Evolutionary conservation across 1,140 invertebrate species (phyloP).

Genomic region (Alviniconcha marisindica): DNA sequence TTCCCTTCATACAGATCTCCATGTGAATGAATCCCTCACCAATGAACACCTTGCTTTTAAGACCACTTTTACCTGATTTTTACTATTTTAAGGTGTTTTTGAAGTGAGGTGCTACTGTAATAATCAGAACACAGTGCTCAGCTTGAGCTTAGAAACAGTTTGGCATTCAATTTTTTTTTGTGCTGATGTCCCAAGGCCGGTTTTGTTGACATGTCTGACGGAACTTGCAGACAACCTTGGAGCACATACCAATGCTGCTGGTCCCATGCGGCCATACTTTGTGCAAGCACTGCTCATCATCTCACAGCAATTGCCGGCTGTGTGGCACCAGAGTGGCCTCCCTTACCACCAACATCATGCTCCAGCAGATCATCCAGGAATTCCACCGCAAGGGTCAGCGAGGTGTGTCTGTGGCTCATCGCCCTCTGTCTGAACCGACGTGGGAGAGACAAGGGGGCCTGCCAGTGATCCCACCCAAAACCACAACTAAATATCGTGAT

Average conservation of each 20-base stretch:
- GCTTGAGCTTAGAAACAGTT: too few relatives aligned
- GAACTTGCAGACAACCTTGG: not conserved
- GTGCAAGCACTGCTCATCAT: slow-evolving; percentile 55
- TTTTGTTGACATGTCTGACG: too few relatives aligned
- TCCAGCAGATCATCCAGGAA: slow-evolving; percentile 65
- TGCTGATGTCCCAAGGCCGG: too few relatives aligned
- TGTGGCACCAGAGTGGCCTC: slow-evolving; percentile 53
- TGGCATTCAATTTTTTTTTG: too few relatives aligned
- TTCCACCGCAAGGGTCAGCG: slow-evolving; percentile 45
- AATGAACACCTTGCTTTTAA: too few relatives aligned
- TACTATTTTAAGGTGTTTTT: too few relatives aligned
- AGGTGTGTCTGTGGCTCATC: not conserved
- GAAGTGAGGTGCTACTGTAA: too few relatives aligned
- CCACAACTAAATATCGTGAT: slow-evolving; percentile 84
- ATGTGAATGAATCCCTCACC: too few relatives aligned
- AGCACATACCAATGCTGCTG: slow-evolving; percentile 54
- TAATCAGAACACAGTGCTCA: too few relatives aligned
- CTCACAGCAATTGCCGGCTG: slow-evolving; percentile 51
- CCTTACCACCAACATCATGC: slow-evolving; percentile 62
- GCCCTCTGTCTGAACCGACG: not conserved
- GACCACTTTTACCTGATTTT: too few relatives aligned
- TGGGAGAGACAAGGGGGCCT: too few relatives aligned
- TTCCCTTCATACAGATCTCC: too few relatives aligned
- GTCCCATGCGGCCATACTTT: slow-evolving; percentile 65
- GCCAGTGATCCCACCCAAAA: slow-evolving; percentile 20